Conservation (phyloP, 2,797 vertebrate species). For the Heteromormyrus szaboi region DNA sequence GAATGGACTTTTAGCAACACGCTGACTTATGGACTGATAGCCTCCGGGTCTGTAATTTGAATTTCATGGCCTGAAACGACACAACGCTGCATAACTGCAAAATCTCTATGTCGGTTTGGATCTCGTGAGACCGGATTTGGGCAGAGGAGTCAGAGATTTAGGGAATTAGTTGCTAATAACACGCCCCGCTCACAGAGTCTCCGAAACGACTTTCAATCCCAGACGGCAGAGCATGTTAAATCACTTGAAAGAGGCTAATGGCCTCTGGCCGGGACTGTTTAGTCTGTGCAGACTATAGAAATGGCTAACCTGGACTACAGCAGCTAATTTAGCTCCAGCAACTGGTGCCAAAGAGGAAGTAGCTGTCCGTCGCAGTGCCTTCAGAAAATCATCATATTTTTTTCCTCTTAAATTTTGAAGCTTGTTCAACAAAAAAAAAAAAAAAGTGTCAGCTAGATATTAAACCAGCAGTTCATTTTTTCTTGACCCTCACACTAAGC, state of each 20-base stretch:
- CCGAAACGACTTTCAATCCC: constrained; percentile 26
- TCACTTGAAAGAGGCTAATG: constrained; percentile 47
- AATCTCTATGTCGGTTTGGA: constrained; percentile 21
- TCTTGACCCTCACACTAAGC: constrained; percentile 28
- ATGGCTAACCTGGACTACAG: constrained; percentile 25
- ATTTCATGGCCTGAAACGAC: constrained; percentile 30
- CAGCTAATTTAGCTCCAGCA: constrained; percentile 29
- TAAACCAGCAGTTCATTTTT: constrained; percentile 25
- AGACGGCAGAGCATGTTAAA: constrained; percentile 35
- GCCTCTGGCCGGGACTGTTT: constrained; percentile 40
- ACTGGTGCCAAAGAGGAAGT: constrained; percentile 31
- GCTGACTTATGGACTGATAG: constrained; percentile 25
- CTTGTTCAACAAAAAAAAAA: constrained; percentile 25
- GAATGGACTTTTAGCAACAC: constrained; percentile 26
- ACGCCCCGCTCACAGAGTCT: constrained; percentile 27
- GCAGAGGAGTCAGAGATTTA: constrained; percentile 34
- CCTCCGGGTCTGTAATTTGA: constrained; percentile 34
- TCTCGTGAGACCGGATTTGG: constrained; percentile 32
- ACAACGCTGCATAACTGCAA: constrained; percentile 21
- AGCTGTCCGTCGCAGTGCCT: constrained; percentile 30
- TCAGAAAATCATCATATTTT: constrained; percentile 24
- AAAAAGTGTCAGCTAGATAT: constrained; percentile 24
- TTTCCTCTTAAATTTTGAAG: background rate
- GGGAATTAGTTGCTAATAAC: constrained; percentile 49
- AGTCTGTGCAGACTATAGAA: constrained; percentile 36